A percentile compares a stretch with the other conserved stretches of the same genome.
Conservation (phyloP, 2,888 invertebrate genomes). For the Punctoribates punctum region DNA sequence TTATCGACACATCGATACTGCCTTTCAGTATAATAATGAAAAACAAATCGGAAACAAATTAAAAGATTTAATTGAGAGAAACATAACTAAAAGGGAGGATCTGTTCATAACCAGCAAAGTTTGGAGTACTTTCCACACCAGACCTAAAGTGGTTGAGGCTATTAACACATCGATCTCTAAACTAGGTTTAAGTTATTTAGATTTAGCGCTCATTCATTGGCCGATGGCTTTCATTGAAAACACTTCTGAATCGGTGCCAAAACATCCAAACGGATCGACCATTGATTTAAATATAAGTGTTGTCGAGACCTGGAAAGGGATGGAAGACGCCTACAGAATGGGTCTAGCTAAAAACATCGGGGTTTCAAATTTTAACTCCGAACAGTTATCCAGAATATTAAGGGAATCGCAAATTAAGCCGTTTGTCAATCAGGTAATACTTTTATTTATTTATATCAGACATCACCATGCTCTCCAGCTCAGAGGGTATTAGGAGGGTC, state of each 20-base stretch:
- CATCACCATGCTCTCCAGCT: no score
- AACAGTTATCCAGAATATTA: constrained; percentile 60
- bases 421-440: constrained; percentile 39
- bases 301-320: constrained; percentile 36
- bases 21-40: constrained; percentile 39
- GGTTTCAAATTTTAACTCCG: constrained; percentile 73
- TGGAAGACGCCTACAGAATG: constrained; percentile 45
- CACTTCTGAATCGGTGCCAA: constrained; percentile 40
- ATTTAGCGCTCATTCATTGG: constrained; percentile 88
- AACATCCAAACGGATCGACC: neutral
- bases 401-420: neutral
- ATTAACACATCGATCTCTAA: constrained; percentile 66
- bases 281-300: constrained; percentile 24
- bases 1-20: constrained; percentile 39
- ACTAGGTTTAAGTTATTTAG: constrained; percentile 72
- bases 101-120: no score
- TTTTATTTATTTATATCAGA: neutral
- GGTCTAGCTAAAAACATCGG: constrained; percentile 75
- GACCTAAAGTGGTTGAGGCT: constrained; percentile 69
- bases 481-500: no score
- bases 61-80: constrained; percentile 48
- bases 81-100: constrained; percentile 52
- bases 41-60: constrained; percentile 26
- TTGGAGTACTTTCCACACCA: constrained; percentile 83
- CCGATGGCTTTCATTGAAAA: constrained; percentile 70